phyloP scores from a whole-genome alignment of 2,113 vertebrate genomes.

The Caretta caretta region DNA sequence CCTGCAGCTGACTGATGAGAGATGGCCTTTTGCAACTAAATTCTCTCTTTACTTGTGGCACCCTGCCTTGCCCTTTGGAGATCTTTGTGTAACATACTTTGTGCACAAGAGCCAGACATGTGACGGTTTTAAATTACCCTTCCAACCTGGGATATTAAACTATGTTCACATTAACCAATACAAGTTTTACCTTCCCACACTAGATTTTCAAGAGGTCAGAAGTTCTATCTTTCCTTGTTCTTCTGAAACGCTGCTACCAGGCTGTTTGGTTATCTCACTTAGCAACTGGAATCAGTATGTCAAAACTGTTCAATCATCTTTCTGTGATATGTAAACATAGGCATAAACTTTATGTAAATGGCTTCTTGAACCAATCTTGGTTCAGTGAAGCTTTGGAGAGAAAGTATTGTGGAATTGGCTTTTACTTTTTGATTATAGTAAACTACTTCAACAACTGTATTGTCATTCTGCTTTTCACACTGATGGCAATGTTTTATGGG shows the following conservation, averaged over 20 bases:
- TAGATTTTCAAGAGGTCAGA: neutral
- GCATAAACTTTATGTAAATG: slow-evolving; percentile 7
- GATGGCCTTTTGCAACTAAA: neutral
- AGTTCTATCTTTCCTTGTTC: neutral
- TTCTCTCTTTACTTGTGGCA: neutral
- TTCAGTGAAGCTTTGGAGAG: neutral
- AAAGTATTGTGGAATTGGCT: neutral
- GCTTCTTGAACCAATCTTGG: neutral
- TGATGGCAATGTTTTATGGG: fast-evolving
- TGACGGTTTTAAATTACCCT: neutral
- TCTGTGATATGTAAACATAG: slow-evolving; percentile 21
- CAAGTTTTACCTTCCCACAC: neutral
- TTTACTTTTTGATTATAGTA: fast-evolving
- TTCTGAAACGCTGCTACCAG: neutral
- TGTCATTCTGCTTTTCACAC: slow-evolving; percentile 7
- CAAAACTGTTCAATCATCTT: neutral
- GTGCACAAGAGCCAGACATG: neutral
- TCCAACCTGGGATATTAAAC: neutral
- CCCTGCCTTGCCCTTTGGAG: neutral
- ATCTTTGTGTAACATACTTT: neutral
- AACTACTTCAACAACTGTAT: neutral
- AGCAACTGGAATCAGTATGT: neutral
- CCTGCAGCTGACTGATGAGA: neutral
- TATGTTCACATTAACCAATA: neutral
- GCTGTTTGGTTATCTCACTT: neutral